Conservation (phyloP, 1,140 invertebrate genomes). For the Oryzaephilus surinamensis region DNA sequence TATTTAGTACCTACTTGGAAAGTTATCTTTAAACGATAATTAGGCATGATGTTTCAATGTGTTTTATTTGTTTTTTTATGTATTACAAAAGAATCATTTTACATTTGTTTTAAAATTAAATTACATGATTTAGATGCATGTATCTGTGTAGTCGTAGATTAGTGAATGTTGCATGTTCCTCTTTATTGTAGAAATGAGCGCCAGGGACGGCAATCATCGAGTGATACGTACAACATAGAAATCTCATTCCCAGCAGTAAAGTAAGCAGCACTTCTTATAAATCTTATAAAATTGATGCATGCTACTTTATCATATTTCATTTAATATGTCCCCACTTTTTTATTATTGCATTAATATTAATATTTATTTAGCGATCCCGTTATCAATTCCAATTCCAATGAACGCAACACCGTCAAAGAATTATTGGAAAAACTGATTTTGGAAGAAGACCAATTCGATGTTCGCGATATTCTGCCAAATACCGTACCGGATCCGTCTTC, state of each 20-base stretch:
- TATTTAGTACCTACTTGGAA: slow-evolving; percentile 10
- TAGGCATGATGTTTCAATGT: slow-evolving; percentile 4
- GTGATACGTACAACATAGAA: slow-evolving; percentile 79
- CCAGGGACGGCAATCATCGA: slow-evolving; percentile 54
- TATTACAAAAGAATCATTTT: slow-evolving; percentile 2
- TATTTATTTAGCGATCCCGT: slow-evolving; percentile 68
- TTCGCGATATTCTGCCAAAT: slow-evolving; percentile 85
- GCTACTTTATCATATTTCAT: slow-evolving; percentile 13
- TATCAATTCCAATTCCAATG: slow-evolving; percentile 73
- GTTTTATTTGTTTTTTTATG: slow-evolving; percentile 6
- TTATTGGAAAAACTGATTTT: slow-evolving; percentile 78
- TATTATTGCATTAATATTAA: background rate
- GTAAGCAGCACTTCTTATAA: slow-evolving; percentile 52
- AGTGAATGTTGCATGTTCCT: slow-evolving; percentile 33
- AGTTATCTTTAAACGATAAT: no score
- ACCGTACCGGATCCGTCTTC: slow-evolving; percentile 88
- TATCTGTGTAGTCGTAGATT: slow-evolving; percentile 13
- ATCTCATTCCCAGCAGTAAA: slow-evolving; percentile 84
- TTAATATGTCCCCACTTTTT: background rate
- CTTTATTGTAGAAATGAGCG: slow-evolving; percentile 38
- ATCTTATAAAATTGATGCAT: no score
- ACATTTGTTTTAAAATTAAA: slow-evolving; percentile 3
- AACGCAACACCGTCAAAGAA: slow-evolving; percentile 69
- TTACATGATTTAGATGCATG: slow-evolving; percentile 8
- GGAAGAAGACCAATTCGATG: slow-evolving; percentile 87